phyloP scores from a whole-genome alignment of 2,888 invertebrate genomes.

The Pterobdella sp. region DNA sequence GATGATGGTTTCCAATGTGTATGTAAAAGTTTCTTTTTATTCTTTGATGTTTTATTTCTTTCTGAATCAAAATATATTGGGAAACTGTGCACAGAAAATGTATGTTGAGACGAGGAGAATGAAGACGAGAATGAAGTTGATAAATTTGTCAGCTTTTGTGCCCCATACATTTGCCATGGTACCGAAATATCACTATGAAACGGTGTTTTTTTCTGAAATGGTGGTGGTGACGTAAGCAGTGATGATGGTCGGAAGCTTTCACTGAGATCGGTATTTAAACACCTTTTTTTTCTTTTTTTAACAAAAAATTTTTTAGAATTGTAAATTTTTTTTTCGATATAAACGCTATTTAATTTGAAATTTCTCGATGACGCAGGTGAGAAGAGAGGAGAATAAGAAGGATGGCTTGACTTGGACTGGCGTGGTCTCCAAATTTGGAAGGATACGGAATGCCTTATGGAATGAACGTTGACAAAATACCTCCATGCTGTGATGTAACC shows the following conservation, averaged over 20 bases:
- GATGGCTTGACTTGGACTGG: constrained; percentile 10
- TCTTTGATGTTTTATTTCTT: no score
- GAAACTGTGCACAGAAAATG: no score
- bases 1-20: no score
- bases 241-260: neutral
- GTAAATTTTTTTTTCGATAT: neutral
- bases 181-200: neutral
- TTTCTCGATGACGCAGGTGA: neutral
- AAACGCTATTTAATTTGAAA: neutral
- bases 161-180: no score
- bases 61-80: no score
- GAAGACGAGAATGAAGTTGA: constrained; percentile 8
- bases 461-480: constrained; percentile 37
- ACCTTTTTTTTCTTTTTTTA: neutral
- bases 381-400: neutral
- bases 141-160: no score
- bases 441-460: constrained; percentile 34
- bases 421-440: constrained; percentile 34
- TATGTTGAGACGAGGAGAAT: neutral
- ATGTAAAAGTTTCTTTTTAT: no score
- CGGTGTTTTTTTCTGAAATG: neutral
- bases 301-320: neutral
- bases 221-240: neutral
- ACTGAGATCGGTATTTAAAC: neutral
- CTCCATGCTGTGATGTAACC: constrained; percentile 35